Evolutionary conservation across 1,140 invertebrate species (phyloP), one percentile per base, ranked within the genome.

Genomic region (Drosophila chauvacae): DNA sequence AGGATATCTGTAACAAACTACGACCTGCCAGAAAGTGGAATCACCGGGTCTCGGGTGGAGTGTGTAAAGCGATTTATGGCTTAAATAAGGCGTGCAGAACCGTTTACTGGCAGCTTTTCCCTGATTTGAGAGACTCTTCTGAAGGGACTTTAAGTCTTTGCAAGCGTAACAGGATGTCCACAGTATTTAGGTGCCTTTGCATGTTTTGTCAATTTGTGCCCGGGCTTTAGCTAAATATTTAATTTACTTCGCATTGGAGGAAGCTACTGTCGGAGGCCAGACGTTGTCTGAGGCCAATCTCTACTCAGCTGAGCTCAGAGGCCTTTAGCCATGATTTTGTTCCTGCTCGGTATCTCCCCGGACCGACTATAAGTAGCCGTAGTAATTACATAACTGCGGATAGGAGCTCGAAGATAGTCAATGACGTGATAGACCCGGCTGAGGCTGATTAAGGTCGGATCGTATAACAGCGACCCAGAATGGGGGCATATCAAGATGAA

Each of bases 191-290:
- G 47, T 18, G 45, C 58, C 51, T 71, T 65, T 51, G 28, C 58
- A 61, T 64, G 39, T 18, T 77, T 70, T 60, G 80, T 81, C 45
- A 26, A 62, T 13, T 35, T 35, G 16, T 80, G 48, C 23, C 81
- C 41, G 60, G 72, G 61, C 64, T 66, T 71, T 69, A 63, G 77
- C 64, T 84, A 71, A 90, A 88, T 90, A 78, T 90, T 88, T 90
- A 45, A 87, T 78, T 66, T 53, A 47, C 55, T 74, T 61, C 45
- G 42, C 37, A 56, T 61, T 63, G 45, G 23, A 16, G 45, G 48
- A 20, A n/a, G 30, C 9, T 35, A 35, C 50, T 35, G 50, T 9
- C 50, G 20, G 3, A n/a, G 20, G 14, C 33, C 51, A 35, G n/a
- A 30, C 35, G 11, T 23, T 37, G 6, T 14, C 50, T 23, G 13